Evolutionary conservation across 53 echinoderm and acorn worm genomes (phyloP).

Genomic region (Actinopyga echinites): DNA sequence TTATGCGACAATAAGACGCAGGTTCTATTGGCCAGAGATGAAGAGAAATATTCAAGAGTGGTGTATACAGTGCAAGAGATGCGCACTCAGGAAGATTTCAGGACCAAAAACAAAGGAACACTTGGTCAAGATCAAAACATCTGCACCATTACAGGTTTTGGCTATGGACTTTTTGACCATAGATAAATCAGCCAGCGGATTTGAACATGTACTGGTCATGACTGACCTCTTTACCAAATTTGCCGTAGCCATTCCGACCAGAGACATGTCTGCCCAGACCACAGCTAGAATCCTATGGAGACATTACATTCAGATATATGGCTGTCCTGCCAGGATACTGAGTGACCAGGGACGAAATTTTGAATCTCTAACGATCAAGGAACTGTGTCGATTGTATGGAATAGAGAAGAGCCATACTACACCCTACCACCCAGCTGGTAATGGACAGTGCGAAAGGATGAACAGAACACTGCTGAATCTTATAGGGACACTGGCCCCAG

Average conservation of each 20-base stretch:
- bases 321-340: slow-evolving; percentile 36
- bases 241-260: slow-evolving; percentile 19
- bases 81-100: background rate
- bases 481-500: slow-evolving; percentile 1
- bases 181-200: background rate
- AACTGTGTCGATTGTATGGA: slow-evolving; percentile 44
- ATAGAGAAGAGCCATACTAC: slow-evolving; percentile 29
- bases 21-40: background rate
- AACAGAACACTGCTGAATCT: slow-evolving; percentile 43
- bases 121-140: background rate
- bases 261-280: slow-evolving; percentile 2
- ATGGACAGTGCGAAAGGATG: slow-evolving; percentile 50
- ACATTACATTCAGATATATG: slow-evolving; percentile 7
- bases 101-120: background rate
- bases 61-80: background rate
- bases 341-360: slow-evolving; percentile 45
- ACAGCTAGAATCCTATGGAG: background rate
- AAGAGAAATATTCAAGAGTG: background rate
- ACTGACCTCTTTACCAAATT: slow-evolving; percentile 50
- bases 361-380: slow-evolving; percentile 23
- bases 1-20: background rate
- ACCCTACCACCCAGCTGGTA: slow-evolving; percentile 43
- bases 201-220: slow-evolving; percentile 34
- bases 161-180: slow-evolving; percentile 14
- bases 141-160: background rate